Conservation (phyloP, 1,140 invertebrate genomes). For the Anthonomus grandis region DNA sequence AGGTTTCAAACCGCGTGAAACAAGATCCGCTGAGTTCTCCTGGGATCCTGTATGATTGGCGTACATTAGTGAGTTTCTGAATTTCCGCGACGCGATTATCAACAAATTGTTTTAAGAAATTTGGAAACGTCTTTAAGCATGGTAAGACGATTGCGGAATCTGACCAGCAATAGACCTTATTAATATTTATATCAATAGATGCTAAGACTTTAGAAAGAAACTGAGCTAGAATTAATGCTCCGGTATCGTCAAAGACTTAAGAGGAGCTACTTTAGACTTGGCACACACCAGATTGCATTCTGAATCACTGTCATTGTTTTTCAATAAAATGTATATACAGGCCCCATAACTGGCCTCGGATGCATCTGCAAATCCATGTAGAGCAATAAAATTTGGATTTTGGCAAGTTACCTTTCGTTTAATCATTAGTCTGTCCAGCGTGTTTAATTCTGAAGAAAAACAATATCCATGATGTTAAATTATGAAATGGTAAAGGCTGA, state of each 20-base stretch:
- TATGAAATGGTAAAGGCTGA: conserved; percentile 35
- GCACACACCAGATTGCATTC: conserved; percentile 31
- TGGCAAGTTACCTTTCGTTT: too few relatives aligned
- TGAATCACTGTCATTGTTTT: conserved; percentile 24
- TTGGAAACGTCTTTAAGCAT: conserved; percentile 27
- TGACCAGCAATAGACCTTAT: conserved; percentile 13
- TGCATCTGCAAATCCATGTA: conserved; percentile 35
- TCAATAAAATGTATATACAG: conserved; percentile 31
- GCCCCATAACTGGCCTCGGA: conserved; percentile 29
- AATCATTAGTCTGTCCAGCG: too few relatives aligned
- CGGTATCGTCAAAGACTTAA: conserved; percentile 45
- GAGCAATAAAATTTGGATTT: too few relatives aligned
- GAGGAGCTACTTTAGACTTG: conserved; percentile 36
- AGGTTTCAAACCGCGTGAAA: too few relatives aligned
- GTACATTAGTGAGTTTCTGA: conserved; percentile 36
- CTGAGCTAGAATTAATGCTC: conserved; percentile 39
- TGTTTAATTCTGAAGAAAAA: too few relatives aligned
- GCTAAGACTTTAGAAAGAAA: conserved; percentile 12
- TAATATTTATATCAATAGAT: conserved; percentile 4
- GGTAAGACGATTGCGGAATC: conserved; percentile 35
- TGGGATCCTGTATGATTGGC: too few relatives aligned
- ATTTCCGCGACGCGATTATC: conserved; percentile 41
- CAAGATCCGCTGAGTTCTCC: too few relatives aligned
- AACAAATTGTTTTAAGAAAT: conserved; percentile 40
- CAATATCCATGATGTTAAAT: conserved; percentile 11